Conservation (phyloP, 2,797 vertebrate species). For the Diplodus sargus region DNA sequence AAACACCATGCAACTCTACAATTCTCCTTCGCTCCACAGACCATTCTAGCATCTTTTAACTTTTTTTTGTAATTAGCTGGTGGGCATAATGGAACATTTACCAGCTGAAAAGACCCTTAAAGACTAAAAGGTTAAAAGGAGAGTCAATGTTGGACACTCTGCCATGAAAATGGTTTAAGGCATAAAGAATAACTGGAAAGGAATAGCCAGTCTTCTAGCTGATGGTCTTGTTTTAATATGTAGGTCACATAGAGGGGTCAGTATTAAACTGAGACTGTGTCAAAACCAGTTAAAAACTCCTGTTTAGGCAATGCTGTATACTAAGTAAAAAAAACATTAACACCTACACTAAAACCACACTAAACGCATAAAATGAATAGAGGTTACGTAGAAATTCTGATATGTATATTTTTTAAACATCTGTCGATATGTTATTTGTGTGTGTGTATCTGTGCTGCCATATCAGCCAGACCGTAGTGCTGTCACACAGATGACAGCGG, state of each 20-base stretch:
- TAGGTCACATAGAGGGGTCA: too few relatives aligned
- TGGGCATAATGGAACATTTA: too few relatives aligned
- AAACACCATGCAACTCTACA: neutral
- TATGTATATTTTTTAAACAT: neutral
- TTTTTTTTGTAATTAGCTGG: neutral
- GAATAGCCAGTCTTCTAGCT: too few relatives aligned
- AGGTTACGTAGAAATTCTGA: neutral
- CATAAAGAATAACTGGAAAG: too few relatives aligned
- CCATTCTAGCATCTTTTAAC: neutral
- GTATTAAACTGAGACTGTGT: too few relatives aligned
- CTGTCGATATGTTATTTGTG: neutral
- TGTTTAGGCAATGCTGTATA: neutral
- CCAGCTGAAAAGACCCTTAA: neutral
- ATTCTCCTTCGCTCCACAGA: neutral
- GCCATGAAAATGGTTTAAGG: too few relatives aligned
- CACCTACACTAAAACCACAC: neutral
- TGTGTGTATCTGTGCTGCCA: neutral
- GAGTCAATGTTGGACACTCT: too few relatives aligned
- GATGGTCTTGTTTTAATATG: too few relatives aligned
- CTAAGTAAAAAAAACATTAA: neutral
- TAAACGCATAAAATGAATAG: slow-evolving; percentile 2
- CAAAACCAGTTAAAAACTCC: too few relatives aligned
- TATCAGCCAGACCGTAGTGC: slow-evolving; percentile 7
- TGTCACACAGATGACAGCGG: slow-evolving; percentile 43
- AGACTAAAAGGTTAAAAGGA: too few relatives aligned